Conservation (phyloP, 1,140 invertebrate species). For the Listronotus bonariensis region DNA sequence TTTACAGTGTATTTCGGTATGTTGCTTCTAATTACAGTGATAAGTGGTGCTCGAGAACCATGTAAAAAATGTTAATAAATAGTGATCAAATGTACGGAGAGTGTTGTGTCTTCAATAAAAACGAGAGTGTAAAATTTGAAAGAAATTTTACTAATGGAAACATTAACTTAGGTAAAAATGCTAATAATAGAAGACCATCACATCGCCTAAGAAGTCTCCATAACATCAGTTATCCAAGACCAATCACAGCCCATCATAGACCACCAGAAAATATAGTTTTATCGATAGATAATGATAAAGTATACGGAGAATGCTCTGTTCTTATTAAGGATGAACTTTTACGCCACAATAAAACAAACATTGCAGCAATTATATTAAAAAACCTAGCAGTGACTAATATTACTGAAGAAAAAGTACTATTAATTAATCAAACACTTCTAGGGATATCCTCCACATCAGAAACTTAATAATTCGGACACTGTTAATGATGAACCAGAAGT, state of each 20-base stretch:
- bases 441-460: too few relatives aligned
- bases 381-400: background rate
- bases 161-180: too few relatives aligned
- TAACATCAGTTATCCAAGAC: background rate
- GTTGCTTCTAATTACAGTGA: background rate
- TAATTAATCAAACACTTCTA: background rate
- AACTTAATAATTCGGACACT: too few relatives aligned
- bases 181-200: too few relatives aligned
- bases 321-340: background rate
- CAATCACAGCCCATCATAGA: background rate
- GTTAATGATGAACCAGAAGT: too few relatives aligned
- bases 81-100: background rate
- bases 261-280: background rate
- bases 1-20: background rate
- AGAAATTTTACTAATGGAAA: too few relatives aligned
- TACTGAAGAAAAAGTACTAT: background rate
- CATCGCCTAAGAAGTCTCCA: too few relatives aligned
- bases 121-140: too few relatives aligned
- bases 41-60: background rate
- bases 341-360: background rate
- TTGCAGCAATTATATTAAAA: background rate
- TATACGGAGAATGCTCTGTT: constrained; percentile 11
- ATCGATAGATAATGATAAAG: constrained; percentile 2
- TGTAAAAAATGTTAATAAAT: background rate
- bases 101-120: background rate